Base-by-base conservation (phyloP, 2,113 vertebrate species). In the Trinectes maculatus region DNA sequence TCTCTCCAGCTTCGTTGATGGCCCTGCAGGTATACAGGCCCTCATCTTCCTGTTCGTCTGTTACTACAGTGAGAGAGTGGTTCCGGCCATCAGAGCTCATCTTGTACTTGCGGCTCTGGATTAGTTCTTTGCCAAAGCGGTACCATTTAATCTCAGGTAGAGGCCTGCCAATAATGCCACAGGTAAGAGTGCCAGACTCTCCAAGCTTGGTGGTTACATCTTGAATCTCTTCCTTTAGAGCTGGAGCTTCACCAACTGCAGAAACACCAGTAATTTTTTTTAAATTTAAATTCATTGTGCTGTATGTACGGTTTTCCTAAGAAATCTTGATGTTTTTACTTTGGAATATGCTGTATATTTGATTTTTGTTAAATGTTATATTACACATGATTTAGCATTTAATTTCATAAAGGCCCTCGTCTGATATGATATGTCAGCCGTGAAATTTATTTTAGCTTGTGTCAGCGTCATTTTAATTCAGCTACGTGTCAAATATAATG, bases 91-190 rank as follows among this genome's bases (percentile, higher is more conserved):
- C 98, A 46, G 97, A 99, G 36, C 96, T 98, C 95, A 96, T 98
- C 90, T 98, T 99, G 88, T 98, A 99, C 88, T 99, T 99, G 84
- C 98, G 95, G 76, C 98, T 99, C 89, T 98, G 98, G 53, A 94
- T 87, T 34, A 99, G 89, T 77, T 99, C 98, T 86, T 96, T 98
- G 89, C 96, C 96, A 1, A 96, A 99, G 66, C 95, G 94, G 80
- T 95, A 98, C 98, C 97, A 99, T 83, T 95, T 98, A 71, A 99
- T 99, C 84, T 99, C 98, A 71, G 98, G 98, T 79, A 99, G 93
- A 65, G 98, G 98, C 90, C 96, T 94, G 60, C 96, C 98, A 22
- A 98, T 85, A 69, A 99, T 98, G 86, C 96, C 94, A 78, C 98
- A 98, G 13, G 92, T 93, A 42, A 99, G 80, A 54, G 95, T 95